A percentile compares a stretch with the other conserved stretches of the same genome.
Conservation (phyloP, 2,797 vertebrate genomes). For the Kryptolebias ocellatus region DNA sequence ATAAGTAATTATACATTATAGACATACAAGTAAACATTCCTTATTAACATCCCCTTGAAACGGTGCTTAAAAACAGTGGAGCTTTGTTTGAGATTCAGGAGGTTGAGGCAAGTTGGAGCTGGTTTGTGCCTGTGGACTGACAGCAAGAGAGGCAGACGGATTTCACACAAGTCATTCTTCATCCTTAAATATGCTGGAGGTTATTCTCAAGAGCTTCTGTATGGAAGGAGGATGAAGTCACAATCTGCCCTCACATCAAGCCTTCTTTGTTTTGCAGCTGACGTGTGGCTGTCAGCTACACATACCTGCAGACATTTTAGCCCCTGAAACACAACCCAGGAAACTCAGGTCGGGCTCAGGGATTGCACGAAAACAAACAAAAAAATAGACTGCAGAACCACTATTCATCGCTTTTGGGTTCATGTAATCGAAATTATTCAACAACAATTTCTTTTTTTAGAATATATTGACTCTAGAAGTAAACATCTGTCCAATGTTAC, state of each 20-base stretch:
- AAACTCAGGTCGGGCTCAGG: constrained; percentile 2
- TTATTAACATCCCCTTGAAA: constrained; percentile 13
- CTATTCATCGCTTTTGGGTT: no score
- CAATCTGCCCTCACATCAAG: background rate
- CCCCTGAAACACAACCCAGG: background rate
- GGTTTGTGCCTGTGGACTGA: constrained; percentile 29
- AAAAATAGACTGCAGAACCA: no score
- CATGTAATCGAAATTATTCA: no score
- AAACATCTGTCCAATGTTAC: no score
- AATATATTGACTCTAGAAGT: no score
- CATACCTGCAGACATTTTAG: background rate
- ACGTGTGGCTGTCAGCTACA: background rate
- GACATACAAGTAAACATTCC: constrained; percentile 13
- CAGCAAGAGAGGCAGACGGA: background rate
- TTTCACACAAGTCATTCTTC: constrained; percentile 11
- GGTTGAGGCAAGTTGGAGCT: constrained; percentile 55
- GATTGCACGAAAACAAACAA: background rate
- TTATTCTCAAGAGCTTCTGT: constrained; percentile 9
- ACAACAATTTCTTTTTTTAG: no score
- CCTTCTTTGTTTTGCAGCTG: constrained; percentile 10
- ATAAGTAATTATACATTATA: background rate
- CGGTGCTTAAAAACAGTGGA: constrained; percentile 39
- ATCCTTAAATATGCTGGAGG: constrained; percentile 9
- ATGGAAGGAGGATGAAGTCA: background rate
- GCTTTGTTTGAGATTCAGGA: constrained; percentile 43